Evolutionary conservation across 2,888 invertebrate species (phyloP), one percentile per base, ranked within the genome.

Genomic region (Physocephala rufipes): DNA sequence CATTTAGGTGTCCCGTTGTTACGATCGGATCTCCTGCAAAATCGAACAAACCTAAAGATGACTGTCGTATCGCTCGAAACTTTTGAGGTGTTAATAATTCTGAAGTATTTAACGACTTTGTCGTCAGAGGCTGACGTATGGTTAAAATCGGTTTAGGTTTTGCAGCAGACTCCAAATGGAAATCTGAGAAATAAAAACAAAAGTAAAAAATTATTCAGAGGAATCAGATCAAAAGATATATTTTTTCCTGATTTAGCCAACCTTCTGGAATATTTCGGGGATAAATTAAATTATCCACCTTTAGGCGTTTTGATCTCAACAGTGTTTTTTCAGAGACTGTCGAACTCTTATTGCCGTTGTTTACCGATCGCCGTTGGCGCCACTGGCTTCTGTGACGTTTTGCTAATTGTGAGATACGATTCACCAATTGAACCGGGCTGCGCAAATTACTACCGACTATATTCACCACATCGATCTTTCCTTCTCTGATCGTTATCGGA

Each of bases 261-360:
- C 84, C 84, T 74, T 79, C 74, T 65, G 84, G 63, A 7, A 84
- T 61, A 36, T 78, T 76, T 0, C 78, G 80, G 2, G 77, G 66
- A 55, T 82, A 84, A 9, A 84, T 74, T 0, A 84, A 76, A 74
- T 84, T 82, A 2, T 71, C 66, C 1, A 78, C 80, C 12, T 78
- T 81, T 2, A 82, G 74, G 19, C 47, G 68, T 21, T 24, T 2
- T 2, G 16, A 24, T 58, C 16, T 58, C 58, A 58, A 28, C 2
- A 58, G 2, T 15, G 28, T 28, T 58, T 12, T 12, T 9, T 12
- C 21, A n/a, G 53, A 26, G 15, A n/a, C 63, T 30, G 55, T 67
- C 13, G 9, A 5, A 5, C 36, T 49, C 21, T 13, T n/a, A 2
- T 7, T 19, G 12, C 43, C 13, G 36, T 43, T 13, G n/a, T n/a